A percentile compares a stretch with the other conserved stretches of the same genome.
phyloP scores from a whole-genome alignment of 2,888 invertebrate genomes.

The Epicampocera succincta region DNA sequence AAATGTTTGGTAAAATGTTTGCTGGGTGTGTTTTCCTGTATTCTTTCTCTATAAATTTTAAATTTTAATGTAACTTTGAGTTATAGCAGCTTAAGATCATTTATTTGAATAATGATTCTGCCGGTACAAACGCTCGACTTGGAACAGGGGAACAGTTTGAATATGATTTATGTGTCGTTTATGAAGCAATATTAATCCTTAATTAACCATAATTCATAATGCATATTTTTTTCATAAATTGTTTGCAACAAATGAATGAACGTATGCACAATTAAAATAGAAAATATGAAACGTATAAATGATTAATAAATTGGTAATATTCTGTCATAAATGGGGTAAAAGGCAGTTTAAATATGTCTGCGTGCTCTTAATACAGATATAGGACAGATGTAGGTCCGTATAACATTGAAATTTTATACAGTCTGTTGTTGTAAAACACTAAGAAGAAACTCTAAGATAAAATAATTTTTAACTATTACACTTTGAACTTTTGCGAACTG shows the following conservation, averaged over 20 bases:
- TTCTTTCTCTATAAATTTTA: not conserved
- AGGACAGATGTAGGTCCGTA: not conserved
- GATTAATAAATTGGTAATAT: conserved; percentile 51
- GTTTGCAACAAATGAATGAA: conserved; percentile 34
- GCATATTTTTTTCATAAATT: conserved; percentile 33
- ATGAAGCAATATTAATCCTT: conserved; percentile 69
- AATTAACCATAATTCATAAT: conserved; percentile 66
- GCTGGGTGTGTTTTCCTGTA: conserved; percentile 4
- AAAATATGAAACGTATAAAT: conserved; percentile 56
- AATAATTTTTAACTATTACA: too few species aligned
- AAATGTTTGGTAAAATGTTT: conserved; percentile 17
- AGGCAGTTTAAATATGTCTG: not conserved
- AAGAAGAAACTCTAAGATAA: too few species aligned
- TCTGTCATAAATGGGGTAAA: conserved; percentile 29
- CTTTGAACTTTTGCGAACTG: too few species aligned
- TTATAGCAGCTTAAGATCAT: conserved; percentile 34
- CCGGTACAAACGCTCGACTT: not conserved
- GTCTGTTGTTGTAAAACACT: too few species aligned
- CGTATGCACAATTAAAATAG: conserved; percentile 18
- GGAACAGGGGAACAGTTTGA: conserved; percentile 21
- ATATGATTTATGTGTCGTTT: conserved; percentile 65
- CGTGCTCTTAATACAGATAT: not conserved
- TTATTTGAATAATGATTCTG: conserved; percentile 43
- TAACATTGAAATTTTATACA: too few species aligned
- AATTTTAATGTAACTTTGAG: conserved; percentile 2